Percentiles rank a stretch among this genome's conserved stretches.
These are phyloP conservation scores for Spea bombifrons DNA, from an alignment of 2,113 vertebrate species.

Conservation along the genomic window DNA sequence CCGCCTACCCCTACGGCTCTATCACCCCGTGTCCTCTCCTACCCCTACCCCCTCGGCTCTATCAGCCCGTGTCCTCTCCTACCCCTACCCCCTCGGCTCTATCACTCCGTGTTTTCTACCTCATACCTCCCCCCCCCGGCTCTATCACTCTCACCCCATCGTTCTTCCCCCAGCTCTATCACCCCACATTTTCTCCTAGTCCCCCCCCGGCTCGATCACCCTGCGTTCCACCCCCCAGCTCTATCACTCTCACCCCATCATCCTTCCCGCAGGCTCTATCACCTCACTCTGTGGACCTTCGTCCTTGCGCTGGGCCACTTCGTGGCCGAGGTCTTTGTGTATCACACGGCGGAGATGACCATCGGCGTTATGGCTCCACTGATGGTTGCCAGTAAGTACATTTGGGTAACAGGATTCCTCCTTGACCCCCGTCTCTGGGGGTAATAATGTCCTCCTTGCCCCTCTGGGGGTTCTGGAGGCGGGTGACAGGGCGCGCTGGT, in stretches of 20 bases:
- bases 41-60: too few species aligned
- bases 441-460: neutral
- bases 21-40: too few species aligned
- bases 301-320: constrained; percentile 89
- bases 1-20: too few species aligned
- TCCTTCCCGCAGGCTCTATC: constrained; percentile 78
- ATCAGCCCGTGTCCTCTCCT: too few species aligned
- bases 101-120: too few species aligned
- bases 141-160: too few species aligned
- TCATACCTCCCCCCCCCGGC: too few species aligned
- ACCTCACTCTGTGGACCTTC: constrained; percentile 92
- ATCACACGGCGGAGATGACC: constrained; percentile 84
- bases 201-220: neutral
- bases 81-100: too few species aligned
- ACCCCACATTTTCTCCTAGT: too few species aligned
- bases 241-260: constrained; percentile 72
- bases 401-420: constrained; percentile 44
- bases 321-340: constrained; percentile 85
- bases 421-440: neutral
- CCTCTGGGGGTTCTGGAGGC: neutral
- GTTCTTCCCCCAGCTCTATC: too few species aligned
- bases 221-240: neutral
- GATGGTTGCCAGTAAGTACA: constrained; percentile 79
- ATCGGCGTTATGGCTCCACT: constrained; percentile 91
- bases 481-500: too few species aligned